Percentiles rank a stretch among this genome's conserved stretches.
These are phyloP conservation scores for Psittacus erithacus DNA, from an alignment of 2,113 vertebrate genomes.

Conservation along the genomic window DNA sequence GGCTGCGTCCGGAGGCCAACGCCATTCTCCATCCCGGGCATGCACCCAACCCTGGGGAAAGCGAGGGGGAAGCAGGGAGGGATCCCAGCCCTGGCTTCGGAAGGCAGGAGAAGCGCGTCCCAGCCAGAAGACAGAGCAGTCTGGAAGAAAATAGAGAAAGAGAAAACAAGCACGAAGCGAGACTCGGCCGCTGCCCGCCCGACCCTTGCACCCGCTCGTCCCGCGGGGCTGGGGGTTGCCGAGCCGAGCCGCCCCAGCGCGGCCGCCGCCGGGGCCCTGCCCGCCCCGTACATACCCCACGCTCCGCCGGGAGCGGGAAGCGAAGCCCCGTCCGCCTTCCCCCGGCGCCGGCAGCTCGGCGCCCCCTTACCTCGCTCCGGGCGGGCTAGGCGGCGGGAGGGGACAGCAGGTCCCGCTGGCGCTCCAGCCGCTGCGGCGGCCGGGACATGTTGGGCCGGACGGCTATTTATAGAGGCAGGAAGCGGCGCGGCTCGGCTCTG, in stretches of 20 bases:
- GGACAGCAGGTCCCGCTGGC: not conserved
- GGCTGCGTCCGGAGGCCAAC: not conserved
- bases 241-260: not conserved
- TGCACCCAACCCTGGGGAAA: not conserved
- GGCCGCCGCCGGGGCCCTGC: not conserved
- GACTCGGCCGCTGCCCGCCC: not conserved
- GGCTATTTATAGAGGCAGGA: constrained; percentile 51
- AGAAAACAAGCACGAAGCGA: not conserved
- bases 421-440: constrained; percentile 21
- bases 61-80: not conserved
- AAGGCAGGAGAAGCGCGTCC: constrained; percentile 2
- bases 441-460: constrained; percentile 44
- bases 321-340: not conserved
- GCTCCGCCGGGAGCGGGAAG: not conserved
- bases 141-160: constrained; percentile 50
- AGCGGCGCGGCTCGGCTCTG: constrained; percentile 35
- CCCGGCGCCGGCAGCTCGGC: not conserved
- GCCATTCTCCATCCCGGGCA: not conserved
- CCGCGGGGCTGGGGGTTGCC: not conserved
- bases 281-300: not conserved
- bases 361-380: constrained; percentile 10
- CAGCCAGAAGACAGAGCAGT: constrained; percentile 5
- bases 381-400: not conserved
- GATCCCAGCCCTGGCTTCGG: not conserved
- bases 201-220: not conserved